Percentiles rank a stretch among this genome's conserved stretches.
Evolutionary conservation across 2,113 vertebrate species (phyloP).

Genomic region (Pipa parva): DNA sequence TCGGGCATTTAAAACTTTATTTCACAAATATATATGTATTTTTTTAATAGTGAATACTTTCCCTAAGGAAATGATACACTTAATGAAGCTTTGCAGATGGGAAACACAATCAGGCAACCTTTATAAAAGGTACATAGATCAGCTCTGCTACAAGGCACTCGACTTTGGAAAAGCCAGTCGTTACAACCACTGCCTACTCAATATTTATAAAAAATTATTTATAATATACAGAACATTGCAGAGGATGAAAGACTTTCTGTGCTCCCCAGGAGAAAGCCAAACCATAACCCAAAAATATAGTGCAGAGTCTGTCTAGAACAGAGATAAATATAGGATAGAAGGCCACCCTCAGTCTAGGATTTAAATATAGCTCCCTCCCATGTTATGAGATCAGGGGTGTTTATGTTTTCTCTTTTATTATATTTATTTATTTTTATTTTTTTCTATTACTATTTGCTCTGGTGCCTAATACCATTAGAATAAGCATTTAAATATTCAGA

Average conservation of each 20-base stretch:
- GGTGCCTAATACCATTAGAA: too few species aligned
- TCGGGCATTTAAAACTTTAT: too few species aligned
- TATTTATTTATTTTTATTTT: too few species aligned
- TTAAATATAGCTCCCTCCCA: conserved; percentile 24
- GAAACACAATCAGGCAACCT: too few species aligned
- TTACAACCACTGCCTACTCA: neutral
- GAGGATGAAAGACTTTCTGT: neutral
- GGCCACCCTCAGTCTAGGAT: conserved; percentile 33
- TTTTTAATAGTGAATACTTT: too few species aligned
- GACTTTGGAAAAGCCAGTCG: neutral
- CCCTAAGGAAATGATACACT: too few species aligned
- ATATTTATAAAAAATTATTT: neutral
- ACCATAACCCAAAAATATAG: conserved; percentile 32
- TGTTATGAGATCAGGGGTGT: neutral
- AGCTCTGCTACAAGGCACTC: too few species aligned
- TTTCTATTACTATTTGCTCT: too few species aligned
- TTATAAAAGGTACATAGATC: too few species aligned
- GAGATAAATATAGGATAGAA: conserved; percentile 32
- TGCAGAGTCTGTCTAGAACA: conserved; percentile 25
- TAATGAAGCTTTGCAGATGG: too few species aligned
- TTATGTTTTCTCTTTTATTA: neutral
- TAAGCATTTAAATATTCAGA: too few species aligned
- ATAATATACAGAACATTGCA: neutral
- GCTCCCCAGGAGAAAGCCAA: conserved; percentile 8
- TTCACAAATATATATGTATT: too few species aligned